Evolutionary conservation across 2,888 invertebrate species (phyloP).

Genomic region (Ichneumoninae sp.): DNA sequence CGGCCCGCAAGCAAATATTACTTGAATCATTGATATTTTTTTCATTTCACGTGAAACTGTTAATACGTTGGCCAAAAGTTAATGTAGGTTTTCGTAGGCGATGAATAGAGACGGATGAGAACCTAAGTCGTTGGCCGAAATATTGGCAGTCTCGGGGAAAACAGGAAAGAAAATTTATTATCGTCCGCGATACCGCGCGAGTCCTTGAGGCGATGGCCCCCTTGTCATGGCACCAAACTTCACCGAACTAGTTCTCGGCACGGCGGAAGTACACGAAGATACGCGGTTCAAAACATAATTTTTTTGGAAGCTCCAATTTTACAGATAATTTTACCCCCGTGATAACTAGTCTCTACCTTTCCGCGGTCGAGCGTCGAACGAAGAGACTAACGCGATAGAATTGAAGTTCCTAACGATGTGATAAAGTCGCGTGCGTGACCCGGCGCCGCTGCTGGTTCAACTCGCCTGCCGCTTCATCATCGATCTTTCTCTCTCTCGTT

Average conservation of each 20-base stretch:
- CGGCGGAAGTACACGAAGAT: not conserved
- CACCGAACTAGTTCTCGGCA: too few species aligned
- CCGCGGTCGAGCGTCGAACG: not conserved
- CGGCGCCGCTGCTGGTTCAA: constrained; percentile 62
- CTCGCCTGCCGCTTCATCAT: constrained; percentile 77
- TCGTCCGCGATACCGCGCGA: not conserved
- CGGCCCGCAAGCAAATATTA: too few species aligned
- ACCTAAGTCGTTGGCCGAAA: not conserved
- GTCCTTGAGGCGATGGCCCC: not conserved
- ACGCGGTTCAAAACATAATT: not conserved
- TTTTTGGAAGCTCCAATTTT: not conserved
- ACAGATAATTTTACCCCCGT: not conserved
- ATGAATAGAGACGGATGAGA: not conserved
- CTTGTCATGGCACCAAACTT: not conserved
- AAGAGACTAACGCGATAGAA: constrained; percentile 49
- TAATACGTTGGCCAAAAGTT: not conserved
- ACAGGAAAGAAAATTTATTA: not conserved
- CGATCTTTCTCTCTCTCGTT: constrained; percentile 69
- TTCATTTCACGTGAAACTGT: too few species aligned
- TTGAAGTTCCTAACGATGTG: constrained; percentile 69
- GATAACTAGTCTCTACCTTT: not conserved
- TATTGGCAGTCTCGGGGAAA: not conserved
- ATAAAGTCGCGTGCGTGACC: constrained; percentile 76
- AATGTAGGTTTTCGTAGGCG: not conserved
- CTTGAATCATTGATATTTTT: too few species aligned